Conservation (phyloP, 2,888 invertebrate species). For the Lottia scabra region DNA sequence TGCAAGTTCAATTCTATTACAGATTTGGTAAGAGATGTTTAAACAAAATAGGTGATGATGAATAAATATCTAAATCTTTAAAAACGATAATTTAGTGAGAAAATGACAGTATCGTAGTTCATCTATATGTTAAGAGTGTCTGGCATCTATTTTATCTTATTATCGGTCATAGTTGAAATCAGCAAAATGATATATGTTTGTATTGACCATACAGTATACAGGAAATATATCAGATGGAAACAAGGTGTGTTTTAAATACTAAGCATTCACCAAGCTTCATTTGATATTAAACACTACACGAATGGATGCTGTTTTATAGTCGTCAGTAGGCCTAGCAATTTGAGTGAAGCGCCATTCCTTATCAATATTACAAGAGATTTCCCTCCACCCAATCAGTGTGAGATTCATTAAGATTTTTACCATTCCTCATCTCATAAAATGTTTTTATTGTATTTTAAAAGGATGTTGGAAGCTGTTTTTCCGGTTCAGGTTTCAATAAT, state of each 20-base stretch:
- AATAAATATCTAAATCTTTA: too few relatives aligned
- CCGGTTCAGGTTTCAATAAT: background rate
- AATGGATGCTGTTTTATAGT: conserved; percentile 3
- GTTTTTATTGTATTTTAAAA: conserved; percentile 3
- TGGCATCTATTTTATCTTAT: too few relatives aligned
- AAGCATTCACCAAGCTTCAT: background rate
- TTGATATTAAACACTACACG: background rate
- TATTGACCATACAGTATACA: too few relatives aligned
- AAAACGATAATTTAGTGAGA: too few relatives aligned
- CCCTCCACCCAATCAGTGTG: conserved; percentile 2
- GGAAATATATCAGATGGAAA: too few relatives aligned
- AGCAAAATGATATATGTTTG: too few relatives aligned
- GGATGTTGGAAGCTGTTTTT: background rate
- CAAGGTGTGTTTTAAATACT: conserved; percentile 2
- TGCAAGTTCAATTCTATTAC: too few relatives aligned
- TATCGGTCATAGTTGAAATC: too few relatives aligned
- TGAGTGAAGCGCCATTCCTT: background rate
- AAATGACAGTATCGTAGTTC: too few relatives aligned
- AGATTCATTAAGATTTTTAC: conserved; percentile 1
- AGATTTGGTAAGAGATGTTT: too few relatives aligned
- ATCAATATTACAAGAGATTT: background rate
- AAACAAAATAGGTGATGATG: too few relatives aligned
- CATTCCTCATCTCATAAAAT: conserved; percentile 1
- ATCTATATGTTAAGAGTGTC: too few relatives aligned
- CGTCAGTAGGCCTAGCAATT: background rate